phyloP scores from a whole-genome alignment of 2,113 vertebrate species.

The Oostethus manadensis region DNA sequence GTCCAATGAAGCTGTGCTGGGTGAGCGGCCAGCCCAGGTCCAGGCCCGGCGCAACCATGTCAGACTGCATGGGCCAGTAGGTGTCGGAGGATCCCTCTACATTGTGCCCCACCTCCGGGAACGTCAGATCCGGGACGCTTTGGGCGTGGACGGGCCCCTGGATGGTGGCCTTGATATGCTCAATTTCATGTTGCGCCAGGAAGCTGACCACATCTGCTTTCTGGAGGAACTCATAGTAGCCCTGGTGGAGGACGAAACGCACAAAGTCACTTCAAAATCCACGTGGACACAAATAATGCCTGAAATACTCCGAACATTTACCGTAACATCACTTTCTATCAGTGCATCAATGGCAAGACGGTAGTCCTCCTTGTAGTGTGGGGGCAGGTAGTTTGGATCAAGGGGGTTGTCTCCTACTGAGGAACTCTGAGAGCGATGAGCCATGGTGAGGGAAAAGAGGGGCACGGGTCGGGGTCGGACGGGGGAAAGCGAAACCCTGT shows the following conservation, averaged over 20 bases:
- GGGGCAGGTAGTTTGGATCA: conserved; percentile 87
- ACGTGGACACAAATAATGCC: background rate
- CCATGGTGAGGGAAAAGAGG: conserved; percentile 72
- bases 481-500: conserved; percentile 26
- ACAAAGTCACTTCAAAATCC: background rate
- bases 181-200: conserved; percentile 81
- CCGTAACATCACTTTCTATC: conserved; percentile 81
- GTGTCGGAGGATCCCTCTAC: conserved; percentile 88
- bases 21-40: conserved; percentile 92
- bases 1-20: conserved; percentile 80
- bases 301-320: conserved; percentile 19
- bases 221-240: conserved; percentile 83
- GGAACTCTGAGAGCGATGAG: conserved; percentile 92
- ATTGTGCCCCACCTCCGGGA: conserved; percentile 47
- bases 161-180: conserved; percentile 80
- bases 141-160: conserved; percentile 72
- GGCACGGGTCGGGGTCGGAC: conserved; percentile 14
- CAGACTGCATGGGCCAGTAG: conserved; percentile 96
- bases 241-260: conserved; percentile 56
- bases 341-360: conserved; percentile 90
- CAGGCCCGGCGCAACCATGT: conserved; percentile 87
- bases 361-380: conserved; percentile 95
- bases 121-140: conserved; percentile 63
- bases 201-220: conserved; percentile 77
- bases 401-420: conserved; percentile 88